phyloP scores from a whole-genome alignment of 2,113 vertebrate species.

The Setophaga coronata region DNA sequence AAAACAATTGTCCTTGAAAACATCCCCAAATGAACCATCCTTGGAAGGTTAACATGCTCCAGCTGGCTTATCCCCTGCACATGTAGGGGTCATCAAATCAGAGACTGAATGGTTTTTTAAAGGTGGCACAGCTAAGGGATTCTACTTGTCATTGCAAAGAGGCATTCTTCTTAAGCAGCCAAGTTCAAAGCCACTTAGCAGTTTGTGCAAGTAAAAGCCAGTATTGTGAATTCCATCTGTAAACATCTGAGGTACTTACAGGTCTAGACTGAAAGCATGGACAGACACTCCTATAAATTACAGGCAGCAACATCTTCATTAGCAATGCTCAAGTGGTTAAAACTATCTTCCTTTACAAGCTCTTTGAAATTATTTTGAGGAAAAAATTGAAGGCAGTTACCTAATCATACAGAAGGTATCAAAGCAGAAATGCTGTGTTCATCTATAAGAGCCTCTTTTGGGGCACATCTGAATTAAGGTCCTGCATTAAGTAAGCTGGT shows the following conservation, averaged over 20 bases:
- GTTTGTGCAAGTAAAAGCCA: not conserved
- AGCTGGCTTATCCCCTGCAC: not conserved
- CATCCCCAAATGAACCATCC: not conserved
- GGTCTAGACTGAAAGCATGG: not conserved
- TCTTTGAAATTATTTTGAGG: not conserved
- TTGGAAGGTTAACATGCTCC: not conserved
- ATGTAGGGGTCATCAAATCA: not conserved
- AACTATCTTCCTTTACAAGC: not conserved
- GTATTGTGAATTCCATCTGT: not conserved
- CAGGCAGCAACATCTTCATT: not conserved
- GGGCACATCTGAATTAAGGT: not conserved
- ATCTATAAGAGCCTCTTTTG: not conserved
- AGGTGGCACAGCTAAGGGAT: not conserved
- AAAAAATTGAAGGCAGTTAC: not conserved
- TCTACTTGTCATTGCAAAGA: not conserved
- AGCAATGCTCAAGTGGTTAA: not conserved
- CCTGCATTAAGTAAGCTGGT: not conserved
- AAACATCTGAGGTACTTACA: not conserved
- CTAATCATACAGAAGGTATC: not conserved
- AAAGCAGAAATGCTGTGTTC: not conserved
- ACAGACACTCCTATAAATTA: not conserved
- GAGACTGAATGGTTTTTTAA: not conserved
- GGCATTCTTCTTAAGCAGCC: not conserved
- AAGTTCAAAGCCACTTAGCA: not conserved
- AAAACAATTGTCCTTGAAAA: not conserved